Evolutionary conservation across 2,113 vertebrate genomes (phyloP).

Genomic region (Hirundichthys speculiger): DNA sequence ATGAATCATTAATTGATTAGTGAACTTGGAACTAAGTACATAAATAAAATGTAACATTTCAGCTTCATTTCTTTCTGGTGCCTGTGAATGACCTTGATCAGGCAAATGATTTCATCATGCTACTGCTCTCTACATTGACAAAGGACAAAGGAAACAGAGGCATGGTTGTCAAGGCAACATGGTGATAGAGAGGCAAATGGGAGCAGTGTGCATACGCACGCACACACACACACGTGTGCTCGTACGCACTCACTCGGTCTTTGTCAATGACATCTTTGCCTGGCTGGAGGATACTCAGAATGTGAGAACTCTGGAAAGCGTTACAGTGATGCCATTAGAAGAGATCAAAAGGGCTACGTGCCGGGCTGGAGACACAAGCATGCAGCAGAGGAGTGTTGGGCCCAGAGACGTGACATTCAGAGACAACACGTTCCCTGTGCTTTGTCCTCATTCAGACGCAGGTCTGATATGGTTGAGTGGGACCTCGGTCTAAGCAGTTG

Average conservation of each 20-base stretch:
- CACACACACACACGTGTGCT: slow-evolving; percentile 9
- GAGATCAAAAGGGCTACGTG: slow-evolving; percentile 27
- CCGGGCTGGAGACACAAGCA: slow-evolving; percentile 16
- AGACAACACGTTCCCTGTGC: neutral
- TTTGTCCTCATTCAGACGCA: neutral
- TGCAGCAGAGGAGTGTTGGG: neutral
- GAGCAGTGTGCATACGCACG: slow-evolving; percentile 34
- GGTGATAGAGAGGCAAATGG: slow-evolving; percentile 55
- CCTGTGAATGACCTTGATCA: slow-evolving; percentile 61
- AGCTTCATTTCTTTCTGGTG: slow-evolving; percentile 22
- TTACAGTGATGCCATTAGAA: slow-evolving; percentile 43
- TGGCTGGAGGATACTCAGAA: slow-evolving; percentile 53
- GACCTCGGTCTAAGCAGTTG: neutral
- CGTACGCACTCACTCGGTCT: slow-evolving; percentile 23
- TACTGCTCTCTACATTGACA: slow-evolving; percentile 54
- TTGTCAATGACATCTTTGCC: slow-evolving; percentile 44
- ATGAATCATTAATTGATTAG: neutral
- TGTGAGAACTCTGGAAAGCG: slow-evolving; percentile 39
- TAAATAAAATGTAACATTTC: neutral
- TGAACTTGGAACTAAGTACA: neutral
- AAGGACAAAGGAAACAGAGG: slow-evolving; percentile 61
- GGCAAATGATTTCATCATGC: slow-evolving; percentile 55
- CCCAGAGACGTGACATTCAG: neutral
- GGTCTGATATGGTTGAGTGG: neutral
- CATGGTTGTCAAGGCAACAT: slow-evolving; percentile 74